Evolutionary conservation across 2,888 invertebrate species (phyloP), one percentile per base, ranked within the genome.

Genomic region (Argynnis bischoffii): DNA sequence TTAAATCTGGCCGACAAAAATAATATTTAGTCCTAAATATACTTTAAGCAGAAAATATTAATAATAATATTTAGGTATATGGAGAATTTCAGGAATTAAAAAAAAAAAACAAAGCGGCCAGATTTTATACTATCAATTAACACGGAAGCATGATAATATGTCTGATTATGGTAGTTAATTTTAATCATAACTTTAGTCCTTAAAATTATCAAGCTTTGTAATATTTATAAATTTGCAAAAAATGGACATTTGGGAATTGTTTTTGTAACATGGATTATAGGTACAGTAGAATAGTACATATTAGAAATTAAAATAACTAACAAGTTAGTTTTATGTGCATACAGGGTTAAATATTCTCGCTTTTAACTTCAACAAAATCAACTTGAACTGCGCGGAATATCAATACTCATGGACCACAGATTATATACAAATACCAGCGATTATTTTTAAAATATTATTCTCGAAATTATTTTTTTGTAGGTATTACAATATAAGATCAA

Each of bases 91-190:
- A 41, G 1, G 35, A 41, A 14, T 21, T 14, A 21, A 46, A 56
- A 56, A 51, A 2, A 26, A 55, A 26, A 60, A 13, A 8, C 35
- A 2, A 31, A 18, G n/a, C 31, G 41, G 61, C 35, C 31, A 18
- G 6, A 14, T 35, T 61, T 51, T 48, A 3, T 14, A 14, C 0
- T 26, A 35, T 48, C 50, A 3, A 61, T 61, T 51, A 18, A 35
- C 51, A 65, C 63, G 61, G 53, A 69, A 69, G 69, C 65, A 60
- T 63, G 65, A 46, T 41, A 41, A 41, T 47, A 21, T 66, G 48
- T 59, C 47, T 31, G 31, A 26, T 13, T 47, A 47, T 59, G 59
- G 26, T 31, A 47, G 59, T 48, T 31, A 48, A 31, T 59, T 31
- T 41, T 65, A 56, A 4, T 65, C 60, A 47, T 57, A 35, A 48